Base-by-base conservation (phyloP, 2,888 invertebrate species). In the Apodemia duryi region DNA sequence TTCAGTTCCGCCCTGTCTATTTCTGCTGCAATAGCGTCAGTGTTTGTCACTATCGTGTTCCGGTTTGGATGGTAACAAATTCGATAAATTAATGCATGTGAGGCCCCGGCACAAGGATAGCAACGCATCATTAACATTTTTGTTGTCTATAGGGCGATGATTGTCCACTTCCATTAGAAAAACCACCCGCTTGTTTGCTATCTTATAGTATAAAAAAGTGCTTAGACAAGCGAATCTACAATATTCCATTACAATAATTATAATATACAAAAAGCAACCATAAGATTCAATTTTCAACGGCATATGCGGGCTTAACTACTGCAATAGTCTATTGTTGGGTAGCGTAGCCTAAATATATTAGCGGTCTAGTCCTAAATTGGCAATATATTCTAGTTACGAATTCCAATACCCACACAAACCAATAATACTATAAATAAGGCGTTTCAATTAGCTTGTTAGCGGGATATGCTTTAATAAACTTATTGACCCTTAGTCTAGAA, bases 291-390 rank as follows among this genome's bases (percentile, higher is more conserved):
- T 49, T 49, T 49, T n/a, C 2, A 49, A n/a, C 49, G n/a, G 49
- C n/a, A n/a, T 49, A n/a, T 49, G n/a, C n/a, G 49, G 49, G 2
- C n/a, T 49, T n/a, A 3, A 6, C 6, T 49, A n/a, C 5, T 49
- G 63, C 67, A 62, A 29, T 35, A 68, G 65, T 66, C 67, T 64
- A 66, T 67, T 69, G 67, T 68, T 61, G 57, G 61, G n/a, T 49
- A 66, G 67, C 54, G 67, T 51, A 61, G 63, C 67, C 66, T 65
- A 65, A 68, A 69, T 70, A 67, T 67, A 68, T 70, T 67, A 68
- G 64, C 67, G 68, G 70, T 68, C 49, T 52, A 64, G 64, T 64
- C 65, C 66, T 67, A 68, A 66, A 69, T 69, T 68, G 68, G 60
- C 64, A 67, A 69, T 67, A 68, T 63, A 62, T 67, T 68, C 63